Base-by-base conservation (phyloP, 2,888 invertebrate genomes). In the Yponomeuta plumbellus region DNA sequence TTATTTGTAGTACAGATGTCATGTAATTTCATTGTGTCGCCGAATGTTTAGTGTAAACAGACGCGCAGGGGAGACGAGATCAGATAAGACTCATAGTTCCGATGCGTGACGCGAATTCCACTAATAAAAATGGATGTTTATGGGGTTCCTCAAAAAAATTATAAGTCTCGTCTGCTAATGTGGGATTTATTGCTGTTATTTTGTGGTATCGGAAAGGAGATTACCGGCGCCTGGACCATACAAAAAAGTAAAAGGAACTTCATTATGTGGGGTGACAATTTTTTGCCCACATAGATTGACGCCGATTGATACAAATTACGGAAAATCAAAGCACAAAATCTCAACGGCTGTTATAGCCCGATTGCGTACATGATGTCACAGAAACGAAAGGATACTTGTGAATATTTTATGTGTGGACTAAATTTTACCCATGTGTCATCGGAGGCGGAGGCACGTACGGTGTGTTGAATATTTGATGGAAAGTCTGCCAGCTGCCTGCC, bases 1-100 rank as follows among this genome's bases (percentile, higher is more conserved):
- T 88, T 90, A 91, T 91, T 90, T 90, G 91, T 87, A 85, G 79
- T 91, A 89, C 91, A 91, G 91, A 91, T 91, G 91, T 91, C 90
- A 90, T 90, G 90, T 91, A 89, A 90, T 90, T 85, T 90, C 85
- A 91, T 90, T 91, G 89, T 91, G 86, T 82, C 85, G 81, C 80
- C 83, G 88, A 89, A 91, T 88, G 89, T 90, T 90, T 90, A 85
- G 87, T 86, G 85, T 86, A 90, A 90, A 91, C 88, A 91, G 44
- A 52, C 44, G 44, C 80, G 79, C 83, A 82, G 90, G 89, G 89
- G 87, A 82, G 82, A 81, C 77, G 79, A 76, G 76, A 79, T 76
- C 75, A 85, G 89, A 90, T 90, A 90, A 86, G 80, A 90, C 88
- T 64, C 64, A 77, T 78, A 81, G 80, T 80, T 85, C 79, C 80